Evolutionary conservation across 30 jellyfish, hydroid and myxozoan genomes (phyloP).

Genomic region (Aurelia sp.): DNA sequence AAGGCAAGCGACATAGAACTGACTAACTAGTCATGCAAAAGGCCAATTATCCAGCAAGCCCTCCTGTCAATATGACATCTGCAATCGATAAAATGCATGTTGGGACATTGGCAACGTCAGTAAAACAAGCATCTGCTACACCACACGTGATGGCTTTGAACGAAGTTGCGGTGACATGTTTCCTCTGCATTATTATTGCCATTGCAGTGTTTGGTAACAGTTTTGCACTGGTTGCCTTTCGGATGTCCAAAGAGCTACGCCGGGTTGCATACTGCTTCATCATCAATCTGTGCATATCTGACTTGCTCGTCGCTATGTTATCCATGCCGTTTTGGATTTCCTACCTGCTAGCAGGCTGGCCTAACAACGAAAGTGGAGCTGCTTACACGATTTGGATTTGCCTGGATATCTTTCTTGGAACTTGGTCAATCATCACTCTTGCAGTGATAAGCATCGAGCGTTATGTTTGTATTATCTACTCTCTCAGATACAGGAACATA

Average conservation of each 20-base stretch:
- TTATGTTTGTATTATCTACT: conserved; percentile 50
- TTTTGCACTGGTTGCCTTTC: conserved; percentile 82
- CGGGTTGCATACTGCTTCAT: conserved; percentile 75
- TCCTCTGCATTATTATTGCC: conserved; percentile 57
- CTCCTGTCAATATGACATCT: no score
- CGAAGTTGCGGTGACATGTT: conserved; percentile 6
- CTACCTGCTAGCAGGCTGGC: conserved; percentile 71
- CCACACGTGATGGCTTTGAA: no score
- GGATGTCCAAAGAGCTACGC: conserved; percentile 77
- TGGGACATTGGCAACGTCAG: no score
- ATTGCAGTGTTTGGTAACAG: conserved; percentile 81
- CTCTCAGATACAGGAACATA: conserved; percentile 41
- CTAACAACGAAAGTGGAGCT: conserved; percentile 49
- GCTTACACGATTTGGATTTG: conserved; percentile 62
- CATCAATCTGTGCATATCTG: conserved; percentile 88
- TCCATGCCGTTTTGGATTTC: conserved; percentile 88
- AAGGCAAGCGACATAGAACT: no score
- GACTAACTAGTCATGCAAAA: no score
- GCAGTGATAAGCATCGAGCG: conserved; percentile 50
- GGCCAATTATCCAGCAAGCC: no score
- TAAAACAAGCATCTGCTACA: no score
- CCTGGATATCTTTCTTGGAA: conserved; percentile 85
- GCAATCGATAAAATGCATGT: no score
- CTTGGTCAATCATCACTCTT: conserved; percentile 83
- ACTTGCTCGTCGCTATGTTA: conserved; percentile 72